A percentile compares a stretch with the other conserved stretches of the same genome.
These are phyloP conservation scores for Atta cephalotes DNA, from an alignment of 1,140 invertebrate species.

Conservation along the genomic window DNA sequence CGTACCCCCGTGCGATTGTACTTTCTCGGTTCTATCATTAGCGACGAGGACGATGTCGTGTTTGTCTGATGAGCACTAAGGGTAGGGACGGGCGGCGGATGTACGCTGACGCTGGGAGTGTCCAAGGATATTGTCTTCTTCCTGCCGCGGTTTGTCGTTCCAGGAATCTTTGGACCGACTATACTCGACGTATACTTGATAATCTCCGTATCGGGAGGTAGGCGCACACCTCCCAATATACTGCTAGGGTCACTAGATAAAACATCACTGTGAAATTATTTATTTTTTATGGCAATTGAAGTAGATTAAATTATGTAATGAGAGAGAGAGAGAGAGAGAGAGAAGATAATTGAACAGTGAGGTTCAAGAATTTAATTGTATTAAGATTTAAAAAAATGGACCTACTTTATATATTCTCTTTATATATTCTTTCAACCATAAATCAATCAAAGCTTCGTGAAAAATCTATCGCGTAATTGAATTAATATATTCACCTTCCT, in stretches of 20 bases:
- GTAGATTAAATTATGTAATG: neutral
- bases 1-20: conserved; percentile 82
- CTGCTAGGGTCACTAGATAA: conserved; percentile 90
- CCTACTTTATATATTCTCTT: neutral
- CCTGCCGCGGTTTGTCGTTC: conserved; percentile 92
- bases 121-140: conserved; percentile 95
- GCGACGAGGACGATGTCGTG: conserved; percentile 76
- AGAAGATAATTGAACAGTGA: neutral
- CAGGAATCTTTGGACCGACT: conserved; percentile 93
- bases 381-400: neutral
- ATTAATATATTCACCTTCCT: conserved; percentile 56
- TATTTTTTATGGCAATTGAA: neutral
- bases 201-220: conserved; percentile 95
- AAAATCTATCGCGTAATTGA: neutral
- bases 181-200: conserved; percentile 95
- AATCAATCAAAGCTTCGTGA: neutral
- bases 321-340: no score
- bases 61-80: conserved; percentile 82
- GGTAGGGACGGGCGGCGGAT: conserved; percentile 82
- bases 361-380: neutral
- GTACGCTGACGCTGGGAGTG: conserved; percentile 91
- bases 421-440: neutral
- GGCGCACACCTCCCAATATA: conserved; percentile 91
- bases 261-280: neutral
- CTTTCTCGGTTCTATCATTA: conserved; percentile 83